These are phyloP conservation scores for Eunapius fragilis DNA, from an alignment of 37 sponge, comb jelly and placozoan genomes.

Conservation along the genomic window DNA sequence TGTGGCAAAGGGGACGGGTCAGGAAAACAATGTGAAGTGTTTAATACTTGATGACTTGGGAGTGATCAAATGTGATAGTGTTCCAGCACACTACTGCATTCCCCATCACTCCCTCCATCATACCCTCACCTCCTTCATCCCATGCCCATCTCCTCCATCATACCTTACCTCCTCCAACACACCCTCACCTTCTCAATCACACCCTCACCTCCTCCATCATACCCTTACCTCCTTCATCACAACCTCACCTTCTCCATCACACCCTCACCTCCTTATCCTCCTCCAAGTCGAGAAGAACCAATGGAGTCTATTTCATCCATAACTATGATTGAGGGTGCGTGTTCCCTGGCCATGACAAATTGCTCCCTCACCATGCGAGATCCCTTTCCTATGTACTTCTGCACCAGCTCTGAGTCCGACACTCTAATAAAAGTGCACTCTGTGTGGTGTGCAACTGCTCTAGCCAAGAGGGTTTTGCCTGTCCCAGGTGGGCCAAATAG, in stretches of 20 bases:
- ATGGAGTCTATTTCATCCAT: constrained; percentile 99
- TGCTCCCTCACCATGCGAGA: constrained; percentile 83
- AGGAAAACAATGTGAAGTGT: background rate
- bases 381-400: constrained; percentile 99
- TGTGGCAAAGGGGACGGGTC: background rate
- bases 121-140: no score
- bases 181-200: no score
- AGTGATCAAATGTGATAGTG: no score
- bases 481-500: constrained; percentile 96
- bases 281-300: constrained; percentile 93
- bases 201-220: no score
- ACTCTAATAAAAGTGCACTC: constrained; percentile 98
- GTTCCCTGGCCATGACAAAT: constrained; percentile 91
- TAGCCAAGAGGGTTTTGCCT: constrained; percentile 96
- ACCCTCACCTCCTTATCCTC: constrained; percentile 83
- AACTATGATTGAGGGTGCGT: constrained; percentile 98
- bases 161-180: no score
- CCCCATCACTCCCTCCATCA: no score
- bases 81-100: no score
- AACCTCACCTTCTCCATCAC: background rate
- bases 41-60: no score
- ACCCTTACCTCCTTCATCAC: no score
- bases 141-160: no score
- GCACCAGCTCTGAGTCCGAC: constrained; percentile 97
- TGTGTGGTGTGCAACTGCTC: constrained; percentile 99